Evolutionary conservation across 2,888 invertebrate genomes (phyloP).

Genomic region (Drosophila quinaria): DNA sequence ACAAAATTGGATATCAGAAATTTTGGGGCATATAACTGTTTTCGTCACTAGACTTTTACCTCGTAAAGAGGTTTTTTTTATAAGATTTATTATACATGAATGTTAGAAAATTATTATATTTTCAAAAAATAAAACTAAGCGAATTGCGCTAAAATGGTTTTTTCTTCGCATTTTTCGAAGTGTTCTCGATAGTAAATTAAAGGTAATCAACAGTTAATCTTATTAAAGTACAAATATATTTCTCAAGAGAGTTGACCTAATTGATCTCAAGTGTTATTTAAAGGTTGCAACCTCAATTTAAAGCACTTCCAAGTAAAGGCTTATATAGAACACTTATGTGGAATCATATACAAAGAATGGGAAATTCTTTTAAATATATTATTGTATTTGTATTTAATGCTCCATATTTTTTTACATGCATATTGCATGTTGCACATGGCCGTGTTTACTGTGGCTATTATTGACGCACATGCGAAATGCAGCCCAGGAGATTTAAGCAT

Average conservation of each 20-base stretch:
- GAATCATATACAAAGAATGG: neutral
- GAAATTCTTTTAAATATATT: slow-evolving; percentile 42
- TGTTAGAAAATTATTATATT: too few species aligned
- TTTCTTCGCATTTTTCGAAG: too few species aligned
- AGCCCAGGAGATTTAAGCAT: slow-evolving; percentile 63
- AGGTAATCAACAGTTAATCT: neutral
- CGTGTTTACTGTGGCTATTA: slow-evolving; percentile 69
- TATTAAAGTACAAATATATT: neutral
- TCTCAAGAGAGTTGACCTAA: neutral
- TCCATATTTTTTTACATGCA: slow-evolving; percentile 39
- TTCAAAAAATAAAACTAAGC: too few species aligned
- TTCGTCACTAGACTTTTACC: too few species aligned
- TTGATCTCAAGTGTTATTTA: slow-evolving; percentile 3
- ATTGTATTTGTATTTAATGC: slow-evolving; percentile 52
- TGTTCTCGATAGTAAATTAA: neutral
- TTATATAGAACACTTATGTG: neutral
- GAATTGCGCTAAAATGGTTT: too few species aligned
- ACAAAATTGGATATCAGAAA: too few species aligned
- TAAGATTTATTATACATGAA: too few species aligned
- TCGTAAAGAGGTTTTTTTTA: too few species aligned
- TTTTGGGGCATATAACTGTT: too few species aligned
- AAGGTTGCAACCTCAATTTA: slow-evolving; percentile 4
- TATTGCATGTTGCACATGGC: slow-evolving; percentile 39
- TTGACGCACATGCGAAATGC: slow-evolving; percentile 71
- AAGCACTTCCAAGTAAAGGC: neutral